phyloP scores from a whole-genome alignment of 2,797 vertebrate genomes.

The Molossus molossus region DNA sequence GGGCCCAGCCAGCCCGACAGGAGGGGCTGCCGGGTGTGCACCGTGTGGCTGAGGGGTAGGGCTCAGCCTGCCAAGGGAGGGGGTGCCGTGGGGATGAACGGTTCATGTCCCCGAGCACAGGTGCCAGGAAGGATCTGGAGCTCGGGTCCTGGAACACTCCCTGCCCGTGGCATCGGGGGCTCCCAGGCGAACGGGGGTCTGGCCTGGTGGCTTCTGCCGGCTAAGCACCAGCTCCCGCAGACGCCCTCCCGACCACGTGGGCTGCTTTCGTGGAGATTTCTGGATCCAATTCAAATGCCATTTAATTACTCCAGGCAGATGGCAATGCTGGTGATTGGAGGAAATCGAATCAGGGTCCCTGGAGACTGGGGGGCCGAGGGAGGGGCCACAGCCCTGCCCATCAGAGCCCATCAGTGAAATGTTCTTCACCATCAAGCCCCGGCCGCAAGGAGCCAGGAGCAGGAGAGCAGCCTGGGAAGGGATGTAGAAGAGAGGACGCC shows the following conservation, averaged over 20 bases:
- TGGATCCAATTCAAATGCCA: slow-evolving; percentile 88
- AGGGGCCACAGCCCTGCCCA: not conserved
- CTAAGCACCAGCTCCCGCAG: not conserved
- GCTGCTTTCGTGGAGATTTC: slow-evolving; percentile 79
- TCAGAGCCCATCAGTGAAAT: not conserved
- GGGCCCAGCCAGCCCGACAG: not conserved
- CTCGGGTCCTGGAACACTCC: not conserved
- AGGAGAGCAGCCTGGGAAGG: not conserved
- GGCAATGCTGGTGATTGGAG: slow-evolving; percentile 85
- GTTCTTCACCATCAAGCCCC: not conserved
- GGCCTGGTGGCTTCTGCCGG: not conserved
- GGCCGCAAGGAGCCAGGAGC: not conserved
- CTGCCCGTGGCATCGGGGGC: not conserved
- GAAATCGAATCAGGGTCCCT: slow-evolving; percentile 88
- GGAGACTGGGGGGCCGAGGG: slow-evolving; percentile 51
- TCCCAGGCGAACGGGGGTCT: not conserved
- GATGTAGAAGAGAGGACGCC: not conserved
- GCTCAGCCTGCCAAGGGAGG: not conserved
- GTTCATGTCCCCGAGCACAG: not conserved
- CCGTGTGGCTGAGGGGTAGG: not conserved
- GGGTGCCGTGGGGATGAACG: not conserved
- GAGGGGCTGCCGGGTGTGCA: not conserved
- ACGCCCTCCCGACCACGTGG: slow-evolving; percentile 42
- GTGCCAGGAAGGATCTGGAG: not conserved
- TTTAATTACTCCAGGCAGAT: slow-evolving; percentile 88